phyloP scores from a whole-genome alignment of 2,888 invertebrate species.

The Apantesis nais region DNA sequence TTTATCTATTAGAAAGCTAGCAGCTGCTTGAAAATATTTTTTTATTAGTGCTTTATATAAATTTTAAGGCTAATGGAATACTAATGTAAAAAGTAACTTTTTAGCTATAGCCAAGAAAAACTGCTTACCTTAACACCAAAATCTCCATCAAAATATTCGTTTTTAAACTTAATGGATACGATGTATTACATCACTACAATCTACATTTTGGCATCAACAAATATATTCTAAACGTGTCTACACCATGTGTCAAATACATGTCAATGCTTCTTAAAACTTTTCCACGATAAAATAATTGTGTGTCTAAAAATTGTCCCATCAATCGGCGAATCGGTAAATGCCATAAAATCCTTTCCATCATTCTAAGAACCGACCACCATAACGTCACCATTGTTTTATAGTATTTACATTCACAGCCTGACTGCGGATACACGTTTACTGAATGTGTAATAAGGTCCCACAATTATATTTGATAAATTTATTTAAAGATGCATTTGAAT shows the following conservation, averaged over 20 bases:
- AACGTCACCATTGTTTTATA: slow-evolving; percentile 79
- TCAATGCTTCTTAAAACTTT: slow-evolving; percentile 28
- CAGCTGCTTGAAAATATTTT: neutral
- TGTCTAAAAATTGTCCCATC: slow-evolving; percentile 60
- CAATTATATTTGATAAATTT: slow-evolving; percentile 85
- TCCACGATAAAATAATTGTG: slow-evolving; percentile 39
- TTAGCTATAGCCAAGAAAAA: neutral
- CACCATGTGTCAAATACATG: slow-evolving; percentile 40
- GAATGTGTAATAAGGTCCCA: slow-evolving; percentile 83
- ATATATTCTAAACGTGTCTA: slow-evolving; percentile 18
- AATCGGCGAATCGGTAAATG: slow-evolving; percentile 74
- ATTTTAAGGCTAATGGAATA: neutral
- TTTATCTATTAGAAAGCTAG: neutral
- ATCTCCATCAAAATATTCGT: neutral
- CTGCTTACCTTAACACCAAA: neutral
- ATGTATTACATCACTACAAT: neutral
- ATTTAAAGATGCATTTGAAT: slow-evolving; percentile 80
- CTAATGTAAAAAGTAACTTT: neutral
- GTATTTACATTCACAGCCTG: slow-evolving; percentile 75
- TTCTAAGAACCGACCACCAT: slow-evolving; percentile 84
- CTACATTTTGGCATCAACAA: slow-evolving; percentile 8
- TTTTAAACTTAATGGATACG: neutral
- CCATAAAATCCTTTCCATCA: slow-evolving; percentile 75
- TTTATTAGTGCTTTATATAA: neutral
- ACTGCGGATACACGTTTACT: slow-evolving; percentile 80